Percentiles rank a stretch among this genome's conserved stretches.
Evolutionary conservation across 1,140 invertebrate species (phyloP).

Genomic region (Ganaspis sp.): DNA sequence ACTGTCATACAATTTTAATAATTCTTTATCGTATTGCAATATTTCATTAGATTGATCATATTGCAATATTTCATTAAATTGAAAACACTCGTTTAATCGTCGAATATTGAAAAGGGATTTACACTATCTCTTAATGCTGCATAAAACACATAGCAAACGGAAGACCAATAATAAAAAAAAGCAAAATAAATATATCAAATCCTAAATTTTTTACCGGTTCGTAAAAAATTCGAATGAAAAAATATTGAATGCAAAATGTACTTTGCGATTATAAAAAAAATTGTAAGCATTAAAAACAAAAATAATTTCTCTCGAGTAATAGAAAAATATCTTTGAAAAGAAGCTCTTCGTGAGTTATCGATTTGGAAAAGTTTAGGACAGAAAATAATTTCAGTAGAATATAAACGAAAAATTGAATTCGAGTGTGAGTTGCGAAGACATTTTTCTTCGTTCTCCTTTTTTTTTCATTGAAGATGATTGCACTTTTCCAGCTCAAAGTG

Average conservation of each 20-base stretch:
- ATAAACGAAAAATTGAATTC: constrained; percentile 24
- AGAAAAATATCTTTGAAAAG: background rate
- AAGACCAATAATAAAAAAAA: too few species aligned
- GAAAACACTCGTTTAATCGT: too few species aligned
- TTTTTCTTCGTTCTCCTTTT: background rate
- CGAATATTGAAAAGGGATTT: too few species aligned
- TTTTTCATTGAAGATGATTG: background rate
- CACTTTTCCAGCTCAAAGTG: constrained; percentile 16
- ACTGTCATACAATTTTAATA: too few species aligned
- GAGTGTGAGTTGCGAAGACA: background rate
- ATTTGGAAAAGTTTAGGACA: background rate
- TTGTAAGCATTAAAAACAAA: background rate
- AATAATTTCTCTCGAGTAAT: background rate
- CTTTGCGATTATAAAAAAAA: too few species aligned
- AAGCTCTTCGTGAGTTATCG: background rate
- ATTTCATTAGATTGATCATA: too few species aligned
- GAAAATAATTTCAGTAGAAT: background rate
- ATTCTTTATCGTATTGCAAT: too few species aligned
- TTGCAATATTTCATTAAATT: too few species aligned
- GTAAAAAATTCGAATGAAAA: background rate
- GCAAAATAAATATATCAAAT: too few species aligned
- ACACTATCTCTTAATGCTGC: too few species aligned
- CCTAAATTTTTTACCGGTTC: too few species aligned
- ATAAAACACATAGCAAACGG: too few species aligned
- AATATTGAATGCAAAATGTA: background rate